Evolutionary conservation across 2,113 vertebrate species (phyloP).

Genomic region (Prunella himalayana): DNA sequence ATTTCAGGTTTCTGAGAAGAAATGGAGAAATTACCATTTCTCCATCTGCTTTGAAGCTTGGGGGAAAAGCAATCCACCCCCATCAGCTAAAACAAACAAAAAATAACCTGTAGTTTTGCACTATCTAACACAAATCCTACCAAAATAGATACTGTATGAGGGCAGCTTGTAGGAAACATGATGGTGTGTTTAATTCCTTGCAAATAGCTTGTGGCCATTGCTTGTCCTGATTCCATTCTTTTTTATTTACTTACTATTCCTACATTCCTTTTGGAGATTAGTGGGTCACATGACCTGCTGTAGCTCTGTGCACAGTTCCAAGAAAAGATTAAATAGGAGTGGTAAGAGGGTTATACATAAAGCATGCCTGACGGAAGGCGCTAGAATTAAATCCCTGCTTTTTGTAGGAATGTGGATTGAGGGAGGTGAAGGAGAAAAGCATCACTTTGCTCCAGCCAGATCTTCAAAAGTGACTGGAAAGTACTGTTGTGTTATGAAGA

Average conservation of each 20-base stretch:
- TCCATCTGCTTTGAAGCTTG: neutral
- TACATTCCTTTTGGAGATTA: constrained; percentile 33
- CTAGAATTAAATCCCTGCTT: neutral
- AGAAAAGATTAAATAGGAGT: neutral
- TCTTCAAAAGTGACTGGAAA: neutral
- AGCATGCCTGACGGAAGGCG: neutral
- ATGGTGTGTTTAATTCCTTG: neutral
- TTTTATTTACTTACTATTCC: constrained; percentile 8
- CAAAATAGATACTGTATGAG: neutral
- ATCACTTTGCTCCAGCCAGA: neutral
- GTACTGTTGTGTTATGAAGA: neutral
- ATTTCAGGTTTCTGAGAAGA: constrained; percentile 34
- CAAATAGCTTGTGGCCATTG: neutral
- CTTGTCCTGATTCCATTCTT: constrained; percentile 10
- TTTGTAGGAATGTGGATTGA: neutral
- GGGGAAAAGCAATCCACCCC: neutral
- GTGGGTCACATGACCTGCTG: neutral
- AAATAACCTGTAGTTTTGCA: neutral
- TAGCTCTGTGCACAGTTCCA: neutral
- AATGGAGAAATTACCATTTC: neutral
- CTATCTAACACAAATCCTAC: neutral
- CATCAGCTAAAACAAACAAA: neutral
- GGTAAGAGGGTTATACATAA: neutral
- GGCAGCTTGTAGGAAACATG: neutral
- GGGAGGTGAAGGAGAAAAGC: neutral